Evolutionary conservation across 2,888 invertebrate species (phyloP).

Genomic region (Drosophila peninsularis): DNA sequence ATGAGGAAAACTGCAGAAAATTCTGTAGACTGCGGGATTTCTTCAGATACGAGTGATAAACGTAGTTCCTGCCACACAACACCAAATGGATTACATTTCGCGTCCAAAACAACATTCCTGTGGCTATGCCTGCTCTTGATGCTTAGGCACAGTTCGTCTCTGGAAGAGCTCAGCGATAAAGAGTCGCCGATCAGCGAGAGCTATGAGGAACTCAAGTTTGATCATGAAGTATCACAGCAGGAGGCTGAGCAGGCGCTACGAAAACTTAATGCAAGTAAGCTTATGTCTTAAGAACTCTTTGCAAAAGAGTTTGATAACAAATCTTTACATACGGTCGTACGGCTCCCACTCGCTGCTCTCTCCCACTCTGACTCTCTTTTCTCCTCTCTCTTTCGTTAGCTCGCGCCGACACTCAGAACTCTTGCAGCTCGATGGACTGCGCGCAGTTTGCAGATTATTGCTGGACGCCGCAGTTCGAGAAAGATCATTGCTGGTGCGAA

Average conservation of each 20-base stretch:
- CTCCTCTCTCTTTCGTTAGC: slow-evolving; percentile 54
- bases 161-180: slow-evolving; percentile 68
- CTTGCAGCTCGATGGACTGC: slow-evolving; percentile 79
- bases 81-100: neutral
- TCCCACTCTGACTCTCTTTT: neutral
- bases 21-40: slow-evolving; percentile 9
- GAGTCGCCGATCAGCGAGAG: slow-evolving; percentile 53
- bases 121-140: slow-evolving; percentile 29
- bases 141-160: slow-evolving; percentile 23
- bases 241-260: slow-evolving; percentile 81
- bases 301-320: no score
- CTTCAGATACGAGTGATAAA: slow-evolving; percentile 16
- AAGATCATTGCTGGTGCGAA: slow-evolving; percentile 85
- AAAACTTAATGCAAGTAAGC: slow-evolving; percentile 81
- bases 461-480: slow-evolving; percentile 81
- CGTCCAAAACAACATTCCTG: slow-evolving; percentile 31
- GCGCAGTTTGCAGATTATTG: slow-evolving; percentile 81
- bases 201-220: slow-evolving; percentile 83
- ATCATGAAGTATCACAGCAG: slow-evolving; percentile 83
- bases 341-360: neutral
- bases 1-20: slow-evolving; percentile 27
- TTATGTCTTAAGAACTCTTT: neutral
- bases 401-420: slow-evolving; percentile 50
- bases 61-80: slow-evolving; percentile 35
- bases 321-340: no score